Evolutionary conservation across 2,797 vertebrate genomes (phyloP), one percentile per base, ranked within the genome.

Genomic region (Dendrocincla fuliginosa): DNA sequence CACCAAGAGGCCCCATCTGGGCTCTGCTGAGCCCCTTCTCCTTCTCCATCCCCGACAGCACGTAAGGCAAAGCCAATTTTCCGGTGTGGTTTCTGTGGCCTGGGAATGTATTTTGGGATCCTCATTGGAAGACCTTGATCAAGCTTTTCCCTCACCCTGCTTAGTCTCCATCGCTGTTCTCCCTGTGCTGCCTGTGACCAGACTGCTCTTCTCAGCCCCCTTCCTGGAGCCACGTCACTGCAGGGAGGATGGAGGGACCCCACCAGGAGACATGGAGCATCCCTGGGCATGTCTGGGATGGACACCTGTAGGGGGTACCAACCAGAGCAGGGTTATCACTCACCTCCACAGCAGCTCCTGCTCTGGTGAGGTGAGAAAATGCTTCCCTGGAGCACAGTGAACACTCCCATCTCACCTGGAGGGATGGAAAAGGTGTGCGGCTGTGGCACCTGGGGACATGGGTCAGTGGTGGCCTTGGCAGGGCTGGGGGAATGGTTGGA

Each of bases 71-170:
- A 63, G 68, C 6, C 11, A 87, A 71, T 90, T 94, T 94, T 92
- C 89, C 89, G 92, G 88, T 30, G 93, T 73, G 95, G 91, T 94
- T 96, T 96, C 80, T 93, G 84, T 44, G 93, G 91, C 91, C 89
- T 85, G 95, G 75, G 89, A 93, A 87, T 47, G 19, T 32, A 77
- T 79, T 85, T 89, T 68, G 53, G 81, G 78, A 74, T 87, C 92
- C 56, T 80, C 49, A 4, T 60, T 67, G 35, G 46, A 59, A 82
- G 74, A 86, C 67, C 68, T 49, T 13, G 1, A 32, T 4, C 52
- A 10, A 82, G 42, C 27, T 10, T 41, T 86, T 57, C 86, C 67
- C 12, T 60, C 2, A 0, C 56, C 6, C 69, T 82, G 77, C 47
- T 50, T 17, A 57, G 16, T 49, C 74, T 53, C 86, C 61, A 20